These are phyloP conservation scores for Acanthiza pusilla DNA, from an alignment of 2,797 vertebrate species.

Conservation along the genomic window DNA sequence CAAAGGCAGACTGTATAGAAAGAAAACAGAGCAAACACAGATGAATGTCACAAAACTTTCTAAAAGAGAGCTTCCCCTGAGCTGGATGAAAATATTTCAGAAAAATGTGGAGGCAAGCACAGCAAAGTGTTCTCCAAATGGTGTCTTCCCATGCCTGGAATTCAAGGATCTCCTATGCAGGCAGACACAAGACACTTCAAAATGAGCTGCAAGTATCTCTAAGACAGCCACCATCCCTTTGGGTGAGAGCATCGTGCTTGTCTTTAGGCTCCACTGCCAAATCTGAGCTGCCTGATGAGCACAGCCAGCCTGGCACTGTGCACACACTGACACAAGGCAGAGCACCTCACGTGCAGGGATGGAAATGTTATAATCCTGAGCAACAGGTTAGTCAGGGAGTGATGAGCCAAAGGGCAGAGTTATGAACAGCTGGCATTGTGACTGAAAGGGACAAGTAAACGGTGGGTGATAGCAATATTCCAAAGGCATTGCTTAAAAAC, in stretches of 20 bases:
- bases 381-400: neutral
- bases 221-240: neutral
- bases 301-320: accelerated
- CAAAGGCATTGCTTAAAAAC: neutral
- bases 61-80: neutral
- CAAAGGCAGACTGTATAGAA: neutral
- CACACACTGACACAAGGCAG: neutral
- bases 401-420: neutral
- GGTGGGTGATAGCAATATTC: neutral
- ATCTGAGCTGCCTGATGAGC: neutral
- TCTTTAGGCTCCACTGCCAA: neutral
- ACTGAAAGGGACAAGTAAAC: neutral
- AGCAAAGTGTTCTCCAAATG: neutral
- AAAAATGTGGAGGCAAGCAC: neutral
- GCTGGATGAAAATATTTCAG: neutral
- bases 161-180: neutral
- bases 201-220: neutral
- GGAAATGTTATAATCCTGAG: neutral
- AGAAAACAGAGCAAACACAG: neutral
- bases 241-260: neutral
- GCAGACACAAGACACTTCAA: neutral
- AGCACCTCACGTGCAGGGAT: neutral
- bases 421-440: accelerated
- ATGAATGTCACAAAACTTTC: neutral
- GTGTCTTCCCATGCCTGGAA: neutral